Evolutionary conservation across 2,113 vertebrate species (phyloP).

Genomic region (Heteronetta atricapilla): DNA sequence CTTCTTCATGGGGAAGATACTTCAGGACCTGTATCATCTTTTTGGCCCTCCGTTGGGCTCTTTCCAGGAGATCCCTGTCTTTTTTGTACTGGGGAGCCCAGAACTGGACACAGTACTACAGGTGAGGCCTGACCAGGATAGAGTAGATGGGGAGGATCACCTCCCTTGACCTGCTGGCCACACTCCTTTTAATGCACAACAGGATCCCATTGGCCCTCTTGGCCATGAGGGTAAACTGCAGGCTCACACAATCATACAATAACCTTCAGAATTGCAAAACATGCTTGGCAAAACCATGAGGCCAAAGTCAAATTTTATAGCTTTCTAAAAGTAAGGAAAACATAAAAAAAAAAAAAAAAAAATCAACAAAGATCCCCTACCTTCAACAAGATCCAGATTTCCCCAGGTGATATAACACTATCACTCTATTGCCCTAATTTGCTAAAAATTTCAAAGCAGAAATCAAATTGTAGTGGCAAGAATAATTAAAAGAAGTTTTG

Average conservation of each 20-base stretch:
- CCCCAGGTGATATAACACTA: background rate
- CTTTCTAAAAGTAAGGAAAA: background rate
- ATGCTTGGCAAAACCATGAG: background rate
- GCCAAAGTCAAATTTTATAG: background rate
- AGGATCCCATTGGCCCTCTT: no score
- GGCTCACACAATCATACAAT: background rate
- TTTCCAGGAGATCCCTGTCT: no score
- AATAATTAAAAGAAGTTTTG: background rate
- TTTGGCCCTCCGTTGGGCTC: no score
- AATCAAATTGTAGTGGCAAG: background rate
- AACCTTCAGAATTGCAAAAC: background rate
- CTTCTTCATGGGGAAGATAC: no score
- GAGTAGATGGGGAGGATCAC: no score
- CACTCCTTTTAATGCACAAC: no score
- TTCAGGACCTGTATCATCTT: no score
- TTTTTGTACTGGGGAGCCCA: no score
- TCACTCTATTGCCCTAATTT: background rate
- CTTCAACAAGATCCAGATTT: background rate
- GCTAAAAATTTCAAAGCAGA: background rate
- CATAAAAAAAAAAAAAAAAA: background rate
- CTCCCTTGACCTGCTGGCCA: no score
- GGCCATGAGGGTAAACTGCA: no score
- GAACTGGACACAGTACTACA: no score
- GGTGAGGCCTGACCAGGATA: no score
- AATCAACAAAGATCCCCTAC: background rate